Conservation (phyloP, 2,888 invertebrate genomes). For the Noctua fimbriata region DNA sequence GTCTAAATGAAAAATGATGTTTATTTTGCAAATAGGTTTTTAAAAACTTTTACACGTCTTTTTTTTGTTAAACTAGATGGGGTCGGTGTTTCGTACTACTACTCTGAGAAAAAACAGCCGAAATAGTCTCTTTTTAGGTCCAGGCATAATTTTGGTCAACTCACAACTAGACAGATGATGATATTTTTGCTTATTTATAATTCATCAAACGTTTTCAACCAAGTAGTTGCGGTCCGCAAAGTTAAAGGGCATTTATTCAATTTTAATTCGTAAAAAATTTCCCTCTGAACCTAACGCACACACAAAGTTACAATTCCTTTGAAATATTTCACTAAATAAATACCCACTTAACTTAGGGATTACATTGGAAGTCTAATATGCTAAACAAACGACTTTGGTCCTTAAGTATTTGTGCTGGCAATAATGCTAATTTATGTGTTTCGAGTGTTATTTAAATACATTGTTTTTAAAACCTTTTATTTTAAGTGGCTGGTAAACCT, state of each 20-base stretch:
- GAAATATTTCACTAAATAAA: conserved; percentile 41
- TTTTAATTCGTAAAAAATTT: conserved; percentile 8
- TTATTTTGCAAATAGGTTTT: too few species aligned
- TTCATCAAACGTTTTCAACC: conserved; percentile 2
- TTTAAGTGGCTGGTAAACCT: conserved; percentile 47
- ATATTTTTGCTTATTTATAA: background rate
- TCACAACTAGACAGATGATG: background rate
- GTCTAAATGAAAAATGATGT: too few species aligned
- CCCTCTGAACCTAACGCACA: background rate
- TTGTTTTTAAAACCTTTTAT: conserved; percentile 55
- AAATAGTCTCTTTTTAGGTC: too few species aligned
- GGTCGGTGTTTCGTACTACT: too few species aligned
- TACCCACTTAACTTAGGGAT: conserved; percentile 52
- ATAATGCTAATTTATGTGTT: conserved; percentile 63
- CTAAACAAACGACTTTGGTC: conserved; percentile 61
- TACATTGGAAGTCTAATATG: conserved; percentile 63
- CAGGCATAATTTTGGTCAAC: too few species aligned
- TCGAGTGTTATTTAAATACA: conserved; percentile 60
- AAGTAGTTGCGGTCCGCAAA: background rate
- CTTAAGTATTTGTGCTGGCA: conserved; percentile 57
- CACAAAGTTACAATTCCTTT: conserved; percentile 4
- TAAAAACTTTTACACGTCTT: background rate
- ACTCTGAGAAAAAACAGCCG: too few species aligned
- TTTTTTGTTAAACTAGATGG: too few species aligned
- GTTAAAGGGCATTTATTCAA: background rate